Evolutionary conservation across 2,888 invertebrate species (phyloP).

Genomic region (Eupithecia abbreviata): DNA sequence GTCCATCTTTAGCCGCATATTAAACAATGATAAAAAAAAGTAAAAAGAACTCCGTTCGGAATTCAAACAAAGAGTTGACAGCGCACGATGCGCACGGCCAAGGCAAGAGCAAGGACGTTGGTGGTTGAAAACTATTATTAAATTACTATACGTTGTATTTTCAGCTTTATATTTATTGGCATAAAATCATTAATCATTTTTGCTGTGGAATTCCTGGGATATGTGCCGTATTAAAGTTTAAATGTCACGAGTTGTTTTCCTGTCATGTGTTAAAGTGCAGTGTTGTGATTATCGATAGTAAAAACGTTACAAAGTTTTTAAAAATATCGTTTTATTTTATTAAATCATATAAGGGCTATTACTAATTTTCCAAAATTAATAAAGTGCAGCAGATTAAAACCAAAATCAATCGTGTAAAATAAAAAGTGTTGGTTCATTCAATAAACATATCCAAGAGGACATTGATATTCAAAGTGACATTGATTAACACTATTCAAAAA

Average conservation of each 20-base stretch:
- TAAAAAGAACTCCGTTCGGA: slow-evolving; percentile 56
- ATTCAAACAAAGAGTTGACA: slow-evolving; percentile 76
- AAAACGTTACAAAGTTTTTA: background rate
- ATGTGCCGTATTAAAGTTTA: slow-evolving; percentile 34
- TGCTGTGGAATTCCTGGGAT: slow-evolving; percentile 19
- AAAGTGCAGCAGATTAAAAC: background rate
- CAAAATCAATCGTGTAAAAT: background rate
- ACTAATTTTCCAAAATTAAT: background rate
- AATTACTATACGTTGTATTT: slow-evolving; percentile 27
- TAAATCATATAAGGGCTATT: too few species aligned
- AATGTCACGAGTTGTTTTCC: slow-evolving; percentile 29
- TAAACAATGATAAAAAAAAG: slow-evolving; percentile 69
- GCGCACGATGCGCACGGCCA: slow-evolving; percentile 72
- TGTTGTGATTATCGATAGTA: slow-evolving; percentile 11
- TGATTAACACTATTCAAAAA: slow-evolving; percentile 24
- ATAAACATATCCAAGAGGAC: slow-evolving; percentile 9
- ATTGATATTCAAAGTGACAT: slow-evolving; percentile 29
- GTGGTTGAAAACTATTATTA: slow-evolving; percentile 37
- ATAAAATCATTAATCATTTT: slow-evolving; percentile 13
- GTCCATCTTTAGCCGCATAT: slow-evolving; percentile 48
- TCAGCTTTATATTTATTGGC: slow-evolving; percentile 16
- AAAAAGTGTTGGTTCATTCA: background rate
- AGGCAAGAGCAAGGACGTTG: slow-evolving; percentile 73
- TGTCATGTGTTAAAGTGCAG: slow-evolving; percentile 27
- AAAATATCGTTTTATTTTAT: too few species aligned